phyloP scores from a whole-genome alignment of 2,797 vertebrate genomes.

The Delichon dasypus region DNA sequence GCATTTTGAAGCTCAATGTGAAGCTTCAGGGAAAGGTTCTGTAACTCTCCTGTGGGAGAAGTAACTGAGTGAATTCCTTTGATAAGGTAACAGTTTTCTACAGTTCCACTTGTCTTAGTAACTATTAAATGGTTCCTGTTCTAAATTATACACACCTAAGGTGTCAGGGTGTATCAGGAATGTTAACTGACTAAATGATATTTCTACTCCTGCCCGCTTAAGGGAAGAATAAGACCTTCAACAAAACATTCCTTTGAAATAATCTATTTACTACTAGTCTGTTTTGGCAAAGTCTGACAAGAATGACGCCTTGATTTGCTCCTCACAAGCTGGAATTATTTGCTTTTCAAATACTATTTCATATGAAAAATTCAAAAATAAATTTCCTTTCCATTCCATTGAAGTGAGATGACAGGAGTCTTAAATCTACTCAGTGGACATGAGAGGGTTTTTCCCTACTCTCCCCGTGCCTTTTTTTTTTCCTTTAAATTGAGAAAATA shows the following conservation, averaged over 20 bases:
- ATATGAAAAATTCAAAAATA: not conserved
- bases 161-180: not conserved
- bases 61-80: not conserved
- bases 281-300: not conserved
- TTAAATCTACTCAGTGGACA: not conserved
- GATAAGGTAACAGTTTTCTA: not conserved
- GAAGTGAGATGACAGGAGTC: not conserved
- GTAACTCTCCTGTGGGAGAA: not conserved
- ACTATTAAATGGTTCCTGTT: not conserved
- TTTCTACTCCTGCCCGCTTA: not conserved
- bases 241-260: not conserved
- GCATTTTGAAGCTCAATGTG: not conserved
- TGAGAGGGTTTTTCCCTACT: fast-evolving
- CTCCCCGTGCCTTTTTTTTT: fast-evolving
- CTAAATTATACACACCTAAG: not conserved
- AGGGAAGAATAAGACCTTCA: not conserved
- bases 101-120: not conserved
- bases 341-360: not conserved
- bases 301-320: not conserved
- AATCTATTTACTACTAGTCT: not conserved
- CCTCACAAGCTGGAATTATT: not conserved
- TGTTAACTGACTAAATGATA: not conserved
- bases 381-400: not conserved
- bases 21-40: not conserved
- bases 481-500: not conserved